A percentile compares a stretch with the other conserved stretches of the same genome.
Evolutionary conservation across 2,888 invertebrate species (phyloP).

Genomic region (Geotrupes spiniger): DNA sequence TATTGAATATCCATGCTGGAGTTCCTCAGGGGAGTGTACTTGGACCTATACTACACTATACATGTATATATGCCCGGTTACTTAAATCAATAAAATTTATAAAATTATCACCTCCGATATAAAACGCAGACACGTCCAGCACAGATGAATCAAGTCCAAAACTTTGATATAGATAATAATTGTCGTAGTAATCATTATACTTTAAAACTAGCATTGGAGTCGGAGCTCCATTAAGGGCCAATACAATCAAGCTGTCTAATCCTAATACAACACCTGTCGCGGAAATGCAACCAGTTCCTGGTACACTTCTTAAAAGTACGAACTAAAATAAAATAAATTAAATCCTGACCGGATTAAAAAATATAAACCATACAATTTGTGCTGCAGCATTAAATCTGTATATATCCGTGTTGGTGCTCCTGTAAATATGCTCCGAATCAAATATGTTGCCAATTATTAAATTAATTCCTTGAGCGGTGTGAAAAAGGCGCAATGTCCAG

Average conservation of each 20-base stretch:
- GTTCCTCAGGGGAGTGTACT: too few relatives aligned
- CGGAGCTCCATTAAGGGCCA: constrained; percentile 38
- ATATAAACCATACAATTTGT: constrained; percentile 28
- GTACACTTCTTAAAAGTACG: constrained; percentile 35
- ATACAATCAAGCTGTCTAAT: constrained; percentile 39
- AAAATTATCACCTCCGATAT: constrained; percentile 36
- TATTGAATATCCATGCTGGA: too few relatives aligned
- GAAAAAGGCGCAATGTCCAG: constrained; percentile 37
- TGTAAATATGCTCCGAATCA: constrained; percentile 15
- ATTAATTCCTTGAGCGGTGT: constrained; percentile 41
- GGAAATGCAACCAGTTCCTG: constrained; percentile 37
- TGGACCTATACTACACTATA: too few relatives aligned
- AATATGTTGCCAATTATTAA: constrained; percentile 40
- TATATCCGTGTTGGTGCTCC: constrained; percentile 32
- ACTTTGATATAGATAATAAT: constrained; percentile 44
- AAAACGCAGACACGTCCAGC: constrained; percentile 40
- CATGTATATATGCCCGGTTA: too few relatives aligned
- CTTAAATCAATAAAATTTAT: too few relatives aligned
- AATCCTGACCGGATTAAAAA: not conserved
- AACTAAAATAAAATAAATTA: constrained; percentile 35
- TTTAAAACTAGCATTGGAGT: constrained; percentile 40
- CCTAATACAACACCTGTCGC: constrained; percentile 39
- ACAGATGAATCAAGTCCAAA: constrained; percentile 38
- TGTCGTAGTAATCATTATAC: constrained; percentile 38
- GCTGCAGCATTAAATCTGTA: constrained; percentile 35